Evolutionary conservation across 1,140 invertebrate genomes (phyloP), one percentile per base, ranked within the genome.

Genomic region (Frieseomelitta varia): DNA sequence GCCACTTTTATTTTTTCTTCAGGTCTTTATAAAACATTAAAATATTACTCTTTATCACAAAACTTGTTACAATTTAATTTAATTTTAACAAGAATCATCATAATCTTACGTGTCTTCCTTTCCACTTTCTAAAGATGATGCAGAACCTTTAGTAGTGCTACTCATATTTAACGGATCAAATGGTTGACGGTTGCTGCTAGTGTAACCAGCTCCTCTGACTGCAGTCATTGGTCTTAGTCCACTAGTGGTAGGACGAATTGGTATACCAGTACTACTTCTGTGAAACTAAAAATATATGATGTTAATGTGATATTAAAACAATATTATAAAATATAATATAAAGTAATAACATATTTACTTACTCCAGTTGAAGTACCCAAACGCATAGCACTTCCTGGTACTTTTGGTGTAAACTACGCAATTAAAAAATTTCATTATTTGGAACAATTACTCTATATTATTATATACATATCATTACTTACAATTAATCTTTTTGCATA

Each of bases 191-290:
- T 94, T 95, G 83, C 96, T 96, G 34, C 98, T 98, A 8, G 98
- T 99, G 93, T 98, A 99, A 6, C 99, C 99, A 65, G 98, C 99
- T 19, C 98, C 99, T 81, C 98, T 95, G n/a, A 99, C 98, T 34
- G 99, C 99, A 19, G 99, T 99, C 96, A 99, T 98, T 17, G 99
- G 99, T 82, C 99, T 95, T 61, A 96, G 85, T 11, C 88, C 90
- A 72, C 87, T 90, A 15, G 94, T 94, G 76, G 89, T 91, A 73
- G 91, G 91, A 86, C 91, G 89, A 72, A 91, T 78, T 8, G 87
- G 77, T 53, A 87, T 84, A 30, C 90, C 88, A 55, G 92, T 92
- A 81, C 90, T 84, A 19, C 89, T 87, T 87, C 93, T 90, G 47
- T 95, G 91, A 90, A 93, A 95, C 94, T 95, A 65, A 56, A 72